phyloP scores from a whole-genome alignment of 1,140 invertebrate species.

The Caenorhabditis remanei region DNA sequence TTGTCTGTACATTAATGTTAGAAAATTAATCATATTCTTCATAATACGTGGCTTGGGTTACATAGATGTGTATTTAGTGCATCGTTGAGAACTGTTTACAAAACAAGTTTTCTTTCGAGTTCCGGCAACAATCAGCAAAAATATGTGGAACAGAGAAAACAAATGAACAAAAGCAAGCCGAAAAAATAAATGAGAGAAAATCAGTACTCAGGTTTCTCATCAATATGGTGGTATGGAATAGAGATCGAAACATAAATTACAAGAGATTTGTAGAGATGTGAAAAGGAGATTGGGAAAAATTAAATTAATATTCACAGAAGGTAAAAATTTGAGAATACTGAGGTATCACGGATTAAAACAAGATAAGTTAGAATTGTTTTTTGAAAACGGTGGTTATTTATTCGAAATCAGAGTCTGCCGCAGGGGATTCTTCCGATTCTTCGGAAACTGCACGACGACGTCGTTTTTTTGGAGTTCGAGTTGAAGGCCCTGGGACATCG shows the following conservation, averaged over 20 bases:
- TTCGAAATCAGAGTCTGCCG: background rate
- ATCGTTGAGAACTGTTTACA: background rate
- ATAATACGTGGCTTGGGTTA: background rate
- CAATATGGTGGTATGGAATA: background rate
- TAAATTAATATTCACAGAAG: background rate
- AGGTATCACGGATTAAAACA: background rate
- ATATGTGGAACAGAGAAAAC: background rate
- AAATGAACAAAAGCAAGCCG: background rate
- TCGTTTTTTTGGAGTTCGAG: background rate
- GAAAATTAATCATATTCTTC: too few species aligned
- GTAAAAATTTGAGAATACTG: background rate
- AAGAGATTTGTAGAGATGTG: background rate
- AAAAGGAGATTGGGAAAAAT: background rate
- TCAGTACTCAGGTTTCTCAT: conserved; percentile 4
- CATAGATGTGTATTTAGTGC: background rate
- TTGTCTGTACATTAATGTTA: too few species aligned
- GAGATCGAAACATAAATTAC: conserved; percentile 1
- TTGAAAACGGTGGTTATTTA: background rate
- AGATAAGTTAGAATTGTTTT: background rate
- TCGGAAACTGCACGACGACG: background rate
- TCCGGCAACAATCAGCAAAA: background rate
- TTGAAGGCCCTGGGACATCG: too few species aligned
- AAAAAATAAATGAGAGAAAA: background rate
- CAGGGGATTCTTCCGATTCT: background rate
- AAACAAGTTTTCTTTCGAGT: background rate